Base-by-base conservation (phyloP, 2,888 invertebrate species). In the Hecatera dysodea region DNA sequence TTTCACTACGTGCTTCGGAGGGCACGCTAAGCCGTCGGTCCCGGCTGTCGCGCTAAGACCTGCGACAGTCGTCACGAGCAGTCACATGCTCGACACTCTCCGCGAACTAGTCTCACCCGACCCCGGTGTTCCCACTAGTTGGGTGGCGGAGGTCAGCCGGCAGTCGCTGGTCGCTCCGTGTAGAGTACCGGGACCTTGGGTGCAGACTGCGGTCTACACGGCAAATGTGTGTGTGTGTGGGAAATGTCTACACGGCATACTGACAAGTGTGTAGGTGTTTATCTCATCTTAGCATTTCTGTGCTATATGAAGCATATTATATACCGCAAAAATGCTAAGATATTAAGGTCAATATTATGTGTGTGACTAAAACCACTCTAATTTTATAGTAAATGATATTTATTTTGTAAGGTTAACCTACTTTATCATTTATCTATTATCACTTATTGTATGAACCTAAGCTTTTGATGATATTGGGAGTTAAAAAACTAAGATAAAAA, bases 21-120 rank as follows among this genome's bases (percentile, higher is more conserved):
- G 72, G 72, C 73, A 73, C 73, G 65, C 59, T 42, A 70, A 65
- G 68, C 71, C 68, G 71, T 72, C 71, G 71, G 71, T 72, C 71
- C 69, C 71, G 61, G 69, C 55, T 72, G 71, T 62, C 71, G 24
- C 19, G 8, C 48, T 8, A 36, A n/a, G 12, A 61, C n/a, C 44
- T 36, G 9, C 59, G 72, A 46, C 69, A 72, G 72, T 68, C 62
- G 72, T 72, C 44, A 63, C 57, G 55, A 17, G 68, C 61, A 50
- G 27, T 50, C 22, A 33, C 36, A 42, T 44, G 55, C 44, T 52
- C 44, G 50, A 56, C 6, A 62, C 57, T 17, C 48, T 55, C 39
- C 39, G 7, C 50, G 50, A 48, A 60, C 70, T 60, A 55, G 67
- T 42, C 53, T 44, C 57, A 22, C 29, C 64, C 24, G 50, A 44